Evolutionary conservation across 2,797 vertebrate species (phyloP).

Genomic region (Clamator glandarius): DNA sequence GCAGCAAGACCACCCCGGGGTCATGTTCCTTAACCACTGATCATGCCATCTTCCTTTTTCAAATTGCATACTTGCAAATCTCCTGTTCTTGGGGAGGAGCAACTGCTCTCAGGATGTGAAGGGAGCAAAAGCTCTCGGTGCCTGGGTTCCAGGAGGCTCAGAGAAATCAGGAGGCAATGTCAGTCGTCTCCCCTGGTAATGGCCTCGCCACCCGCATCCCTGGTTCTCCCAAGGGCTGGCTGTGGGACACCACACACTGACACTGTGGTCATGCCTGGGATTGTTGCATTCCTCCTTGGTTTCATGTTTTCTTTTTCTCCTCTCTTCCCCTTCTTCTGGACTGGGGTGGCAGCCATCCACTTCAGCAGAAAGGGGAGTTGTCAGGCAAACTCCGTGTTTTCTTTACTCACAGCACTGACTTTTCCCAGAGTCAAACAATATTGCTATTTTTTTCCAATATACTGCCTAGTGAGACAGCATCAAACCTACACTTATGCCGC

Average conservation of each 20-base stretch:
- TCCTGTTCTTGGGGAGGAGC: background rate
- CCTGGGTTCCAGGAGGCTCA: background rate
- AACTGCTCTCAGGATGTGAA: fast-evolving
- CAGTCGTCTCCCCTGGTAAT: background rate
- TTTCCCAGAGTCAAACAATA: background rate
- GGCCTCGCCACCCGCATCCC: background rate
- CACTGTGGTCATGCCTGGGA: background rate
- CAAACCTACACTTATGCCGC: background rate
- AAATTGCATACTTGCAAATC: background rate
- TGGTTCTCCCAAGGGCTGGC: background rate
- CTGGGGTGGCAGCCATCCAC: fast-evolving
- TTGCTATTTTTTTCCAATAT: background rate
- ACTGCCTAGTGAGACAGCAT: background rate
- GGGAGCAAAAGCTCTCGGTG: background rate
- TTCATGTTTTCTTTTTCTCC: background rate
- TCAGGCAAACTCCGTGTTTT: background rate
- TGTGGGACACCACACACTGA: fast-evolving
- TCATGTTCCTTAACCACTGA: fast-evolving
- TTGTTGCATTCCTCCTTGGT: fast-evolving
- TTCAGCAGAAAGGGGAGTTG: background rate
- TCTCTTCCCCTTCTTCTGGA: background rate
- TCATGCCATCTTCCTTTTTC: background rate
- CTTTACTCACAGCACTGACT: background rate
- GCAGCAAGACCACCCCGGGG: background rate
- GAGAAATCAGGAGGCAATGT: background rate